Base-by-base conservation (phyloP, 2,797 vertebrate genomes). In the Australoheros facetus region DNA sequence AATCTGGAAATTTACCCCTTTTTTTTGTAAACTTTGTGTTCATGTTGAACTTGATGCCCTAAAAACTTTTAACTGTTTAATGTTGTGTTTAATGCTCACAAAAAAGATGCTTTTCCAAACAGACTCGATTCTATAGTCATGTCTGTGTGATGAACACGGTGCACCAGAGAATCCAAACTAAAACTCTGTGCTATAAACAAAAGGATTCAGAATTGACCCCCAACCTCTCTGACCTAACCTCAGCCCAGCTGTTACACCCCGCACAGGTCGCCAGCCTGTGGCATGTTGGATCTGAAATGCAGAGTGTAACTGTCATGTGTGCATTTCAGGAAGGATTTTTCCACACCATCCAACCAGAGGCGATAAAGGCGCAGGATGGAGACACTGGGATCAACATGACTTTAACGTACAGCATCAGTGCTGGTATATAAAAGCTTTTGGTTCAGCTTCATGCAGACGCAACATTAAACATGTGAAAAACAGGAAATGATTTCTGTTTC, bases 351-450 rank as follows among this genome's bases (percentile, higher is more conserved):
- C 60, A 79, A 23, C 96, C 96, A 45, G 95, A 94, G 48, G 19
- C 85, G 1, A 94, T 97, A 73, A 75, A 92, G 66, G 96, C 96
- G 78, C 92, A 91, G 88, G 96, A 97, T 75, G 96, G 96, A 73
- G 96, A 97, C 83, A 90, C 0, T 1, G 96, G 96, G 39, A 95
- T 97, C 82, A 94, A 96, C 58, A 56, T 90, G 85, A 54, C 91
- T 80, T 8, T 97, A 3, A 7, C 78, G 42, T 97, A 97, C 91
- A 95, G 81, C 76, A 95, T 97, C 85, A 91, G 75, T 19, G 7
- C 58, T 81, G 96, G 96, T 97, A 78, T 51, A 1, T 21, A 17
- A 32, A n/a, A 28, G 1, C 0, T 48, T 32, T 26, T 0, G 16
- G 17, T 69, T 69, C 19, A 58, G 28, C 45, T 82, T 34, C 1